phyloP scores from a whole-genome alignment of 2,113 vertebrate species.

The Sinocyclocheilus maitianheensis region DNA sequence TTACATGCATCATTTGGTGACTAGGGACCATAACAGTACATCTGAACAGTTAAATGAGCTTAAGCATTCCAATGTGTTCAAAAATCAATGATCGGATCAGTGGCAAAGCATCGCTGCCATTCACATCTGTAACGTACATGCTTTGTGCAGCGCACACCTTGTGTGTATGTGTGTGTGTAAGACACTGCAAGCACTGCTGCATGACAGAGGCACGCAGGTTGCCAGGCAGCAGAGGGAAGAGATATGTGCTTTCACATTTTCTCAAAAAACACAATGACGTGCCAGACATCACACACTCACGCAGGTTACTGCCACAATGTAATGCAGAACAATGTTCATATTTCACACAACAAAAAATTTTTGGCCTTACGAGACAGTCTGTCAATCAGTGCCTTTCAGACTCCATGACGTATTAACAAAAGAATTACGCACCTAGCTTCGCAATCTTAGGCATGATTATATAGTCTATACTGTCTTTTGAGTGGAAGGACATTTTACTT shows the following conservation, averaged over 20 bases:
- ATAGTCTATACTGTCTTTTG: background rate
- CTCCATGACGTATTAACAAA: background rate
- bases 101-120: background rate
- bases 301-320: conserved; percentile 19
- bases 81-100: background rate
- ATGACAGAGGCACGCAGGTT: conserved; percentile 70
- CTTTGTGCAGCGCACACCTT: background rate
- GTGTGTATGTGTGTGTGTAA: background rate
- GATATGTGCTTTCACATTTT: conserved; percentile 71
- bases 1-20: conserved; percentile 12
- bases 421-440: background rate
- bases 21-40: conserved; percentile 13
- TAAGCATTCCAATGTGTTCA: background rate
- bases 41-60: background rate
- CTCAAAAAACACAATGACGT: conserved; percentile 27
- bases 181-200: conserved; percentile 51
- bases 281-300: conserved; percentile 21
- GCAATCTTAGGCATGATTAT: background rate
- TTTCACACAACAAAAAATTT: background rate
- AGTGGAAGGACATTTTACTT: background rate
- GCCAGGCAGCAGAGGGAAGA: conserved; percentile 71
- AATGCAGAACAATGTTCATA: background rate
- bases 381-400: background rate
- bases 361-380: background rate
- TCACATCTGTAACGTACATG: background rate